Evolutionary conservation across 2,888 invertebrate genomes (phyloP), one percentile per base, ranked within the genome.

Genomic region (Copidosoma aretas): DNA sequence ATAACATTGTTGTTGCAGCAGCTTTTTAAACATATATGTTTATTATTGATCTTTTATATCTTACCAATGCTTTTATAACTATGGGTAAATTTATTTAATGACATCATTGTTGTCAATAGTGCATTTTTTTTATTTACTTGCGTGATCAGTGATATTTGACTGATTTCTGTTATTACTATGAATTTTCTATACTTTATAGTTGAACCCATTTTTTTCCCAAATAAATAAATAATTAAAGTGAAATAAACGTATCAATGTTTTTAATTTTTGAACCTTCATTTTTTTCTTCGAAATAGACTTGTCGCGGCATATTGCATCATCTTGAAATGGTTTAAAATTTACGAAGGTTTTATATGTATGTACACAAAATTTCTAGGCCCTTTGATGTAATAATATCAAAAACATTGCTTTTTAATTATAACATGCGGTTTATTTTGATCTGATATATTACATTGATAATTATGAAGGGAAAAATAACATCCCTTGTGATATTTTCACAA

Each of bases 161-260:
- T 17, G 14, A 60, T 41, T 51, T 21, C 14, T 60, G 56, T 68
- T 52, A 43, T 57, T 3, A 60, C 25, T 64, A 10, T 17, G 25
- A 64, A 24, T 60, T 60, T 59, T 62, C 15, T 66, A 62, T 65
- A 61, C 22, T 21, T 69, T 59, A 58, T 25, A 62, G 41, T 66
- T 60, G 43, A 14, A 59, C 21, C 62, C 52, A 15, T 62, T 63
- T 39, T 70, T 65, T 62, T 67, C 32, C 25, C 24, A 57, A 12
- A 61, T n/a, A 25, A 43, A 22, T 41, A 67, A 67, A 61, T 61
- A 61, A 67, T 22, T 41, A 39, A 57, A 54, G 22, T 4, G 56
- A n/a, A 46, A 51, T 57, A 39, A 62, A 24, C 4, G 25, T 24
- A 41, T 21, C 14, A 39, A 51, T 24, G 15, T 60, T 49, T 49